A percentile compares a stretch with the other conserved stretches of the same genome.
Conservation (phyloP, 2,113 vertebrate species). For the Heloderma charlesbogerti region DNA sequence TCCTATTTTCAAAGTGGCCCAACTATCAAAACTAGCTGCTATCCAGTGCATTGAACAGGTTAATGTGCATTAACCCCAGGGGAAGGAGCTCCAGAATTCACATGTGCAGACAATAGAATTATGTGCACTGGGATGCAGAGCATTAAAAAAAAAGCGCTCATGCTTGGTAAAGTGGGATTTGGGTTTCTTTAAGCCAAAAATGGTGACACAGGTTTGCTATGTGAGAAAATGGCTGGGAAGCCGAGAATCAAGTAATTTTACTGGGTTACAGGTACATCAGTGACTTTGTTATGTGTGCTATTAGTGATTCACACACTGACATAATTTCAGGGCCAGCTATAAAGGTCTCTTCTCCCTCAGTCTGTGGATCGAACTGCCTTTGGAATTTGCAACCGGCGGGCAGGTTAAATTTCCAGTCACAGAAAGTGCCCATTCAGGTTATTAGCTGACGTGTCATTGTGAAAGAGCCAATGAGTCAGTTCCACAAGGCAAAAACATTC, state of each 20-base stretch:
- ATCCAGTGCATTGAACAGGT: neutral
- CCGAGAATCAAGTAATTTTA: neutral
- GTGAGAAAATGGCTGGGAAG: neutral
- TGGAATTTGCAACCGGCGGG: neutral
- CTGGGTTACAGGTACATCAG: neutral
- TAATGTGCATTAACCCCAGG: neutral
- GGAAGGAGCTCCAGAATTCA: neutral
- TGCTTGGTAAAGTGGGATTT: neutral
- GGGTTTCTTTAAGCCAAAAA: neutral
- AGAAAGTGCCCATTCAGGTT: conserved; percentile 17
- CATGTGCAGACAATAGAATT: neutral
- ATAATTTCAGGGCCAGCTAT: neutral
- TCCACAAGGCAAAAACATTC: conserved; percentile 6
- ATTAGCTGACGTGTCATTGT: conserved; percentile 3
- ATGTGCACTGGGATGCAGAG: neutral
- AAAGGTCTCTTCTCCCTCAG: neutral
- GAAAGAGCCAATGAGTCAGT: neutral
- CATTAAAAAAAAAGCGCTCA: neutral
- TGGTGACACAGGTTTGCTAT: neutral
- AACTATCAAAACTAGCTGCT: neutral
- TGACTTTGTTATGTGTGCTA: no score
- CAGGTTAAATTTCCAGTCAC: neutral
- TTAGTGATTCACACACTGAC: neutral
- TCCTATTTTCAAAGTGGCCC: neutral
- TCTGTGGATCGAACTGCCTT: neutral